These are phyloP conservation scores for Rhizoglyphus robini DNA, from an alignment of 1,140 invertebrate genomes.

Conservation along the genomic window DNA sequence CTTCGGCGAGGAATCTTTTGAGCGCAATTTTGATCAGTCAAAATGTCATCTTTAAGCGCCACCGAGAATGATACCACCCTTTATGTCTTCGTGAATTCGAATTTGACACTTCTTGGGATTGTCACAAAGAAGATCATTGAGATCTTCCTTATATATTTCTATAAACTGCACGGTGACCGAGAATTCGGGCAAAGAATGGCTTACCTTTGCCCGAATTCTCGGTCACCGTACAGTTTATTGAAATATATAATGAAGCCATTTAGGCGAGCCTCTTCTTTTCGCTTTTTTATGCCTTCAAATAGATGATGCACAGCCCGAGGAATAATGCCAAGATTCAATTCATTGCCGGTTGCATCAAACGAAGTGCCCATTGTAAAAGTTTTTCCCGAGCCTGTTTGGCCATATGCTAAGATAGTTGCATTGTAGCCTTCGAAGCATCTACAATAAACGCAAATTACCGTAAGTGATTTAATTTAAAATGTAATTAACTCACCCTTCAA, in stretches of 20 bases:
- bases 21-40: too few relatives aligned
- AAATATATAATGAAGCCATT: too few relatives aligned
- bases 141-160: conserved; percentile 82
- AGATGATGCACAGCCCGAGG: conserved; percentile 80
- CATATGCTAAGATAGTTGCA: conserved; percentile 89
- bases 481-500: conserved; percentile 49
- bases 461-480: neutral
- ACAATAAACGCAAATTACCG: conserved; percentile 30
- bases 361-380: too few relatives aligned
- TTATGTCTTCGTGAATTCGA: conserved; percentile 81
- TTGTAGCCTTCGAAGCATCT: too few relatives aligned
- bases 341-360: too few relatives aligned
- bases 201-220: too few relatives aligned
- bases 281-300: conserved; percentile 60
- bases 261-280: conserved; percentile 46
- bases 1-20: too few relatives aligned
- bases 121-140: conserved; percentile 68
- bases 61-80: conserved; percentile 71
- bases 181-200: conserved; percentile 58
- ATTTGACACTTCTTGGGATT: conserved; percentile 38
- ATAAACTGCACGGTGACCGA: conserved; percentile 57
- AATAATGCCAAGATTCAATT: too few relatives aligned
- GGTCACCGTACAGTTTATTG: too few relatives aligned
- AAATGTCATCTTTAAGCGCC: too few relatives aligned
- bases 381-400: too few relatives aligned